A percentile compares a stretch with the other conserved stretches of the same genome.
phyloP scores from a whole-genome alignment of 2,113 vertebrate species.

The Glareola pratincola region DNA sequence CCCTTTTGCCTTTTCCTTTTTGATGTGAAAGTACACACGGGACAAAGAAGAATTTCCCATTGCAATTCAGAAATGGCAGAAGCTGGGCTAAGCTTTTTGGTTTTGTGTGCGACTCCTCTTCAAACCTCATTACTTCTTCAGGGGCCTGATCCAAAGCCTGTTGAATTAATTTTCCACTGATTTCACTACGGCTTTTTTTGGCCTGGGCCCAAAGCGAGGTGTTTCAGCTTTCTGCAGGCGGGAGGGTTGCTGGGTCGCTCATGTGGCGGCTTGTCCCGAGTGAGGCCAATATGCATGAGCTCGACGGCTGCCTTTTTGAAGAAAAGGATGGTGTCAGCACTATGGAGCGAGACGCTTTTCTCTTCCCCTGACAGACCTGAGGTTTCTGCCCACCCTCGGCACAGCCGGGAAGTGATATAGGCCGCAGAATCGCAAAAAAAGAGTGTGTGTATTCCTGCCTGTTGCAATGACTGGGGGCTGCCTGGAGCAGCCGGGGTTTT shows the following conservation, averaged over 20 bases:
- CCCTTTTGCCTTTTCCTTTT: background rate
- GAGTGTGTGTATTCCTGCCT: accelerated
- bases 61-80: accelerated
- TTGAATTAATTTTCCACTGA: background rate
- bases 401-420: accelerated
- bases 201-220: background rate
- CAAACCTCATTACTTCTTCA: accelerated
- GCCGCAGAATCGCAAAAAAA: accelerated
- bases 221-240: background rate
- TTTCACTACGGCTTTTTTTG: background rate
- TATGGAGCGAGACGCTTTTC: background rate
- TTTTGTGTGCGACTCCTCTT: background rate
- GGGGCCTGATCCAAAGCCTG: background rate
- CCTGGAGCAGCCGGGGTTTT: background rate
- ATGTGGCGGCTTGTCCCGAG: background rate
- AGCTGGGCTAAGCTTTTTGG: background rate
- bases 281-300: background rate
- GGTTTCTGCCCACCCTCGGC: background rate
- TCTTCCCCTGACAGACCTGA: background rate
- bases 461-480: background rate
- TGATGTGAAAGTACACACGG: accelerated
- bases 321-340: background rate
- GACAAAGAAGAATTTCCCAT: background rate
- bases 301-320: background rate
- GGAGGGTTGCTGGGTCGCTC: background rate